phyloP scores from a whole-genome alignment of 2,888 invertebrate genomes.

The Lottia gigantea region DNA sequence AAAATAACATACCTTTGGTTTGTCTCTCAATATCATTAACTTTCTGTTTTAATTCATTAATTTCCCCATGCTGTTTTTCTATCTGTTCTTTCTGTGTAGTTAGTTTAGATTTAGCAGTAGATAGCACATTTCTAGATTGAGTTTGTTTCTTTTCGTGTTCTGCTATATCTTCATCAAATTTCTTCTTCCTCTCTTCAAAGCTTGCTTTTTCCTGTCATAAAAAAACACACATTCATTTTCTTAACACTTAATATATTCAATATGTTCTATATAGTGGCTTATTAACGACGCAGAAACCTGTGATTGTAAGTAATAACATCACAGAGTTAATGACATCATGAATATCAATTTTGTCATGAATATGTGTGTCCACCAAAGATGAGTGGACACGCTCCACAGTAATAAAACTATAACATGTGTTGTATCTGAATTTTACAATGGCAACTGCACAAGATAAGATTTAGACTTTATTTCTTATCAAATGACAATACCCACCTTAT shows the following conservation, averaged over 20 bases:
- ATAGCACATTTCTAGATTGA: conserved; percentile 45
- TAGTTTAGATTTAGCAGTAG: conserved; percentile 53
- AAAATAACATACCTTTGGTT: conserved; percentile 25
- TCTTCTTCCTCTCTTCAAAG: conserved; percentile 25
- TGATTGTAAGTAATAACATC: too few relatives aligned
- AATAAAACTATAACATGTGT: too few relatives aligned
- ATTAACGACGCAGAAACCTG: too few relatives aligned
- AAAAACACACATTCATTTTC: too few relatives aligned
- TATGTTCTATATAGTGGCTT: too few relatives aligned
- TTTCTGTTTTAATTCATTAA: conserved; percentile 75
- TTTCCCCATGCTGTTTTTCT: conserved; percentile 62
- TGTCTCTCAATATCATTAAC: conserved; percentile 61
- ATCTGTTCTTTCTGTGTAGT: conserved; percentile 54
- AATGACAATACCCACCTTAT: conserved; percentile 17
- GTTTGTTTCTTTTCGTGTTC: conserved; percentile 52
- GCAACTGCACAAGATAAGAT: too few relatives aligned
- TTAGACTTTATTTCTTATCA: conserved; percentile 20
- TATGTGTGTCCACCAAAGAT: too few relatives aligned
- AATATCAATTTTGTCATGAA: too few relatives aligned
- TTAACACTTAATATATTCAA: too few relatives aligned
- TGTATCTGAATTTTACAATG: too few relatives aligned
- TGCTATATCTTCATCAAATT: conserved; percentile 23
- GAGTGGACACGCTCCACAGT: too few relatives aligned
- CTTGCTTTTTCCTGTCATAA: conserved; percentile 14
- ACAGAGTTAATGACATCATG: too few relatives aligned